These are phyloP conservation scores for Liopterus haemorrhoidalis DNA, from an alignment of 2,888 invertebrate genomes.

Conservation along the genomic window DNA sequence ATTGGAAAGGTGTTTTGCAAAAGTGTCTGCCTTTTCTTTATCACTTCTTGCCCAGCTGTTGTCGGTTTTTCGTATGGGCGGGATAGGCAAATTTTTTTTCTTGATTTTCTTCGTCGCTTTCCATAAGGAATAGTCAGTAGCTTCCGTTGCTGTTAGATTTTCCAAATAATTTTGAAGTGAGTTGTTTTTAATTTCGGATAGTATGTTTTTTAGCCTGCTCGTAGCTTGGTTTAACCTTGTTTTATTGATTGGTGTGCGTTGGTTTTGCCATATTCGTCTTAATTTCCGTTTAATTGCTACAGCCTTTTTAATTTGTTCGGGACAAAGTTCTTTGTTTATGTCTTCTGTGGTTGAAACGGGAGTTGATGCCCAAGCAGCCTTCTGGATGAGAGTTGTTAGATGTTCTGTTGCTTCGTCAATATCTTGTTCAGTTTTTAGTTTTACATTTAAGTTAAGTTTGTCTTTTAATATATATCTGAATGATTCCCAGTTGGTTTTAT, in stretches of 20 bases:
- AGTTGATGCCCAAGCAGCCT: slow-evolving; percentile 17
- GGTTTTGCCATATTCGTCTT: slow-evolving; percentile 15
- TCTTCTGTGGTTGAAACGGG: slow-evolving; percentile 9
- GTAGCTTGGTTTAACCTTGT: slow-evolving; percentile 12
- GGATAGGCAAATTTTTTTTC: slow-evolving; percentile 15
- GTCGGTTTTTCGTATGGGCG: slow-evolving; percentile 25
- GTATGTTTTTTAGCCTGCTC: slow-evolving; percentile 13
- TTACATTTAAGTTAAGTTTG: slow-evolving; percentile 2
- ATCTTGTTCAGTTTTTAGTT: neutral
- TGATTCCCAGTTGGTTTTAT: slow-evolving; percentile 5
- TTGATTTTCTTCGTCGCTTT: slow-evolving; percentile 28
- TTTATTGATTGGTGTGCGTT: slow-evolving; percentile 17
- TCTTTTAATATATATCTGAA: slow-evolving; percentile 2
- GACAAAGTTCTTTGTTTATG: slow-evolving; percentile 7
- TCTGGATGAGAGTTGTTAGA: slow-evolving; percentile 5
- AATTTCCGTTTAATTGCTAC: slow-evolving; percentile 14
- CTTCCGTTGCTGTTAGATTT: slow-evolving; percentile 11
- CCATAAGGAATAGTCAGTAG: slow-evolving; percentile 30
- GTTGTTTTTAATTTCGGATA: slow-evolving; percentile 12
- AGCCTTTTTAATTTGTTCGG: slow-evolving; percentile 11
- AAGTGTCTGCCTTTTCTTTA: slow-evolving; percentile 27
- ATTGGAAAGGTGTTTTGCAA: slow-evolving; percentile 26
- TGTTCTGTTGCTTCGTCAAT: slow-evolving; percentile 10
- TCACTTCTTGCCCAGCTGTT: slow-evolving; percentile 28
- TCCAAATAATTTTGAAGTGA: slow-evolving; percentile 13